Percentiles rank a stretch among this genome's conserved stretches.
Conservation (phyloP, 2,888 invertebrate species). For the Drosophila flavopinicola region DNA sequence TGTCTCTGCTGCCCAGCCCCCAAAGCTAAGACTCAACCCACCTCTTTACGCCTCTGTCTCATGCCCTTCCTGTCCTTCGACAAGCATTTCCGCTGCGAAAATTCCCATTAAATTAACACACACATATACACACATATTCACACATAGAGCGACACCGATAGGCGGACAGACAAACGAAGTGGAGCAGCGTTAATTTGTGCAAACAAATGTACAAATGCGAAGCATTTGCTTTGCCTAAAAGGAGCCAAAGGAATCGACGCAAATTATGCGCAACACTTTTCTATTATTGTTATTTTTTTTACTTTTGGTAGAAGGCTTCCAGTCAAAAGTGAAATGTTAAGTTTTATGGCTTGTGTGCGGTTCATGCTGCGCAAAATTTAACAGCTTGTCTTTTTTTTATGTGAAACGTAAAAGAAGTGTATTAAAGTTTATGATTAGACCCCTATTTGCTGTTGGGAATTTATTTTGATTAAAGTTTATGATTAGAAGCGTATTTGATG, state of each 20-base stretch:
- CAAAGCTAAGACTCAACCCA: too few species aligned
- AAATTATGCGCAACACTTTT: slow-evolving; percentile 60
- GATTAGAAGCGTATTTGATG: too few species aligned
- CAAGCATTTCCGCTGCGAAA: slow-evolving; percentile 73
- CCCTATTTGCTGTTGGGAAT: neutral
- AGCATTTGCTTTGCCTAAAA: slow-evolving; percentile 32
- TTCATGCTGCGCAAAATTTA: slow-evolving; percentile 30
- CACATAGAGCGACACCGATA: slow-evolving; percentile 1
- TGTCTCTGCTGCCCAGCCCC: neutral
- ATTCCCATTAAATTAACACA: slow-evolving; percentile 73
- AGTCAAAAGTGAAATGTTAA: slow-evolving; percentile 63
- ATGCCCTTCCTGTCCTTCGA: slow-evolving; percentile 38
- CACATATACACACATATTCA: slow-evolving; percentile 25
- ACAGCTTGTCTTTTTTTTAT: slow-evolving; percentile 1
- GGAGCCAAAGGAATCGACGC: slow-evolving; percentile 31
- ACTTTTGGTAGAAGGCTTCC: slow-evolving; percentile 18
- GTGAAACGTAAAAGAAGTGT: neutral
- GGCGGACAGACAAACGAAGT: slow-evolving; percentile 42
- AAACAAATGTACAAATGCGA: slow-evolving; percentile 63
- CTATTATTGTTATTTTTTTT: slow-evolving; percentile 2
- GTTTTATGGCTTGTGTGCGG: slow-evolving; percentile 28
- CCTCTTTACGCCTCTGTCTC: slow-evolving; percentile 22
- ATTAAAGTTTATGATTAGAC: slow-evolving; percentile 4
- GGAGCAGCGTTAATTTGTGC: slow-evolving; percentile 76
- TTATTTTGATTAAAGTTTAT: too few species aligned